A percentile compares a stretch with the other conserved stretches of the same genome.
phyloP scores from a whole-genome alignment of 2,797 vertebrate genomes.

The Enteromius treurensis region DNA sequence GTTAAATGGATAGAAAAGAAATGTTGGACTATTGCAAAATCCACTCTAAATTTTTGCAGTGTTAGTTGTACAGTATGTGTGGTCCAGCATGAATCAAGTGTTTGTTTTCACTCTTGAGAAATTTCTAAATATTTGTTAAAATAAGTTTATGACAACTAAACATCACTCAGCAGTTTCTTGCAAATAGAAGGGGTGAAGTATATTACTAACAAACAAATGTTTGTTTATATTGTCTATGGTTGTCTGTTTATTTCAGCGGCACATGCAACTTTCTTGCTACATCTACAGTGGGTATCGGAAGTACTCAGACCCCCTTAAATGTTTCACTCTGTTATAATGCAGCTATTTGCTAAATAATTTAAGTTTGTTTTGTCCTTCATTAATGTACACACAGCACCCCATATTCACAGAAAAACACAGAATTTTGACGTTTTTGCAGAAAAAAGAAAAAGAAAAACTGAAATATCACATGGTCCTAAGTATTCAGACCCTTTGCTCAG shows the following conservation, averaged over 20 bases:
- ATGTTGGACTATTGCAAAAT: not conserved
- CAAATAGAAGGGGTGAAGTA: not conserved
- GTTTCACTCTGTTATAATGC: no score
- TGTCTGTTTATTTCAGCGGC: not conserved
- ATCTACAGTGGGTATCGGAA: not conserved
- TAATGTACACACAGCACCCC: no score
- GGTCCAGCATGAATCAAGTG: not conserved
- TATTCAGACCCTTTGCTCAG: no score
- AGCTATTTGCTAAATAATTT: no score
- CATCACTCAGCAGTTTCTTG: not conserved
- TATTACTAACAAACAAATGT: not conserved
- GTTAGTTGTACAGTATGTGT: not conserved
- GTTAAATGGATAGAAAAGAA: not conserved
- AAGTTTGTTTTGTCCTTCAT: no score
- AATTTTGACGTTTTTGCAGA: no score
- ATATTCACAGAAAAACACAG: no score
- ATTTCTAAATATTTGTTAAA: constrained; percentile 9
- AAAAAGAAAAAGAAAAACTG: no score
- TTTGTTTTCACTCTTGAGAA: not conserved
- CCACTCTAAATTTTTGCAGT: not conserved
- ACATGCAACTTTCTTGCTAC: not conserved
- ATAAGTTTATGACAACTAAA: not conserved
- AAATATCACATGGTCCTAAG: no score
- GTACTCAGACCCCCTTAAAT: no score
- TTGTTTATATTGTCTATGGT: not conserved